Percentiles rank a stretch among this genome's conserved stretches.
Conservation (phyloP, 2,113 vertebrate genomes). For the Bettongia penicillata region DNA sequence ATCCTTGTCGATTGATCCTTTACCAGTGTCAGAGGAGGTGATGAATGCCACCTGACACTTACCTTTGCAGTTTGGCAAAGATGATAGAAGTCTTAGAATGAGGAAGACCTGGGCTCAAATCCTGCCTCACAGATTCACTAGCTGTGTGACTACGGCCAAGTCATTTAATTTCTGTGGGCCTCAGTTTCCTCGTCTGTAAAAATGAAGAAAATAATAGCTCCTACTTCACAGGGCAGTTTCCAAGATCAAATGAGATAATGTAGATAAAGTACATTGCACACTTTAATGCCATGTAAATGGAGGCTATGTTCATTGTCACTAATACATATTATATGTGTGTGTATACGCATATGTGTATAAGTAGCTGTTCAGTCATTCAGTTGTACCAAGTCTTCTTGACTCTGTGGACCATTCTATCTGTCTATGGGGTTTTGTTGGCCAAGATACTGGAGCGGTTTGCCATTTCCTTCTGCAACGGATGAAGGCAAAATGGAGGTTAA, state of each 20-base stretch:
- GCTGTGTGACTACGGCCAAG: background rate
- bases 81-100: too few relatives aligned
- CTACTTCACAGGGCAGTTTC: background rate
- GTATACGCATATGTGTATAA: too few relatives aligned
- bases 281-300: background rate
- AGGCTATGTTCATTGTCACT: too few relatives aligned
- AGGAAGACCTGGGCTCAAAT: background rate
- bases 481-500: background rate
- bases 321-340: background rate
- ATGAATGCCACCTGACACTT: too few relatives aligned
- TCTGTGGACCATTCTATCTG: background rate
- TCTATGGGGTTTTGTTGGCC: background rate
- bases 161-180: background rate
- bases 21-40: too few relatives aligned
- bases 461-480: background rate
- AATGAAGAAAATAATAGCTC: background rate
- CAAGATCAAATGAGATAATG: background rate
- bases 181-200: background rate
- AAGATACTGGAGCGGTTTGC: background rate
- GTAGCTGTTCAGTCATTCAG: background rate
- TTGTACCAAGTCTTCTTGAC: background rate
- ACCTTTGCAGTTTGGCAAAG: too few relatives aligned
- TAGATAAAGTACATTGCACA: background rate
- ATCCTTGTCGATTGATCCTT: too few relatives aligned
- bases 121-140: background rate